Base-by-base conservation (phyloP, 2,113 vertebrate genomes). In the Peromyscus maniculatus region DNA sequence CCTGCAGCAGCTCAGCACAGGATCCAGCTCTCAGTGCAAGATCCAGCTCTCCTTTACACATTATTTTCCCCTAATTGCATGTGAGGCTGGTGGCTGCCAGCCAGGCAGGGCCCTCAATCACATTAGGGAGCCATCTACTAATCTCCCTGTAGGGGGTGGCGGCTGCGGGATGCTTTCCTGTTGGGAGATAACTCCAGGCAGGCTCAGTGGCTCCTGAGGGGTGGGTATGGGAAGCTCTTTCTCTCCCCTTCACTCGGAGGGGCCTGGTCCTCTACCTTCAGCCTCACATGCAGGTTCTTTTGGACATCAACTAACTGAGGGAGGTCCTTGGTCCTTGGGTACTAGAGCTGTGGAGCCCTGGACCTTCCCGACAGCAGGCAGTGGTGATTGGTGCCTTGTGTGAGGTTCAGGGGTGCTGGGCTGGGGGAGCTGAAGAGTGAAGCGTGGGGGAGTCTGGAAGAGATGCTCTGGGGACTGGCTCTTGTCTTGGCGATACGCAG, bases 61-160 rank as follows among this genome's bases (percentile, higher is more conserved):
- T 94, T 72, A 86, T 96, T 94, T 96, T 79, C 46, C 80, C 75
- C 77, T 96, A 96, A 97, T 89, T 96, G 93, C 89, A 36, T 91
- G 89, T 91, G 92, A 94, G 79, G 89, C 96, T 95, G 80, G 96
- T 87, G 95, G 87, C 88, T 87, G 95, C 95, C 95, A 89, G 96
- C 96, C 96, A 94, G 96, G 57, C 91, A 94, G 82, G 91, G 71
- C 77, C 72, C 90, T 91, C 80, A 84, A 93, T 82, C 33, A 5
- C 87, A 97, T 71, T 82, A 46, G 89, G 93, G 89, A 96, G 89
- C 82, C 96, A 94, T 96, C 97, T 91, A 82, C 75, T 96, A 92
- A 96, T 96, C 92, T 78, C 57, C 0, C 0, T 21, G 69, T 71
- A 95, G 94, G 66, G 82, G 72, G n/a, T 78, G 80, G 80, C 12